Conservation (phyloP, 2,797 vertebrate species). For the Pseudochromis fuscus region DNA sequence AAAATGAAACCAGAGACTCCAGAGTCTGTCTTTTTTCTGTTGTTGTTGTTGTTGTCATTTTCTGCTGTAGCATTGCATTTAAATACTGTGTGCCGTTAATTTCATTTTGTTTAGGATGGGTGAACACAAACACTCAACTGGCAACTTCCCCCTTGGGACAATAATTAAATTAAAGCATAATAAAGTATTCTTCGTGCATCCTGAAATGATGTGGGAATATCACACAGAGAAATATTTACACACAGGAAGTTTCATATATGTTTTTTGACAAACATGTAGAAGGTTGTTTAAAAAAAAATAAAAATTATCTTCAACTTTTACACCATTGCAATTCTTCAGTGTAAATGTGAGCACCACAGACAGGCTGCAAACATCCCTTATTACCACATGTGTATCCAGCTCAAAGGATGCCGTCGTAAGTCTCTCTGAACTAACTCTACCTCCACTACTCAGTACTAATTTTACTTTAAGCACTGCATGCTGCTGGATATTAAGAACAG, state of each 20-base stretch:
- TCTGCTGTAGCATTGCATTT: constrained; percentile 63
- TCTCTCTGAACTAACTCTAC: background rate
- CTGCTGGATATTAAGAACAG: constrained; percentile 1
- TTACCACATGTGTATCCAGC: constrained; percentile 6
- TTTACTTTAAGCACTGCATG: background rate
- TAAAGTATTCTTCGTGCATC: constrained; percentile 56
- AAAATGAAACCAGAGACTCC: constrained; percentile 57
- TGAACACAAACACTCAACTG: constrained; percentile 68
- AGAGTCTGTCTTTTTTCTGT: constrained; percentile 61
- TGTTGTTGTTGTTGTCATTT: no score
- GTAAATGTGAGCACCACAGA: constrained; percentile 6
- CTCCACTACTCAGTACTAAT: background rate
- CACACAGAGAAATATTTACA: constrained; percentile 12
- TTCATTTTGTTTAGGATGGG: constrained; percentile 75
- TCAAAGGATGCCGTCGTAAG: constrained; percentile 14
- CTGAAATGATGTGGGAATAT: constrained; percentile 37
- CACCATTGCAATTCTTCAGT: background rate
- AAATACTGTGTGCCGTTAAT: constrained; percentile 69
- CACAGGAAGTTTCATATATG: constrained; percentile 4
- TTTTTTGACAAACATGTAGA: constrained; percentile 4
- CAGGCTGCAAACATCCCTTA: constrained; percentile 6
- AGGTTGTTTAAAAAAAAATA: constrained; percentile 6
- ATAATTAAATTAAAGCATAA: constrained; percentile 69
- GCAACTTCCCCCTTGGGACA: constrained; percentile 62
- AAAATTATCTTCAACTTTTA: background rate